Conservation (phyloP, 2,113 vertebrate genomes). For the Anser brachyrhynchus region DNA sequence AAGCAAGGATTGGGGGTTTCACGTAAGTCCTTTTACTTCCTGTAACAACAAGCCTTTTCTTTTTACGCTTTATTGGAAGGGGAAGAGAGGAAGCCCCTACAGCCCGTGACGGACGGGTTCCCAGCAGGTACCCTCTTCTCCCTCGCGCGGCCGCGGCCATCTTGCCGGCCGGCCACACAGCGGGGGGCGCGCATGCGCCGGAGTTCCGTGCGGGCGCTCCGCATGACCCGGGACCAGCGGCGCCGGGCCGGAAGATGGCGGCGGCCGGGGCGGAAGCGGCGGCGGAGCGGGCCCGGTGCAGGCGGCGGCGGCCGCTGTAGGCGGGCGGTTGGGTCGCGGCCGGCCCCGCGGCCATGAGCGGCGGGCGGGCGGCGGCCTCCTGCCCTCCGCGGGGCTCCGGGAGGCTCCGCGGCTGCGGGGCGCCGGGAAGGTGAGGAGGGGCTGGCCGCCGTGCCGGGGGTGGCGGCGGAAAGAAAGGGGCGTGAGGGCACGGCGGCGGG, state of each 20-base stretch:
- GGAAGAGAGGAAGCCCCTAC: no score
- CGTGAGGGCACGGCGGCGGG: background rate
- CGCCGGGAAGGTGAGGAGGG: constrained; percentile 1
- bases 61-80: no score
- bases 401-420: background rate
- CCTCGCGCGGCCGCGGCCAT: no score
- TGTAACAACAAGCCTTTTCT: no score
- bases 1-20: accelerated
- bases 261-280: background rate
- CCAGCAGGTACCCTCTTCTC: accelerated
- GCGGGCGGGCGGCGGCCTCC: background rate
- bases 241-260: accelerated
- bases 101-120: no score
- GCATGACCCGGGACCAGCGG: accelerated
- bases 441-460: accelerated
- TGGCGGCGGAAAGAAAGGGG: background rate
- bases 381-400: no score
- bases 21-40: accelerated
- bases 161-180: no score
- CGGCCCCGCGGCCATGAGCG: background rate
- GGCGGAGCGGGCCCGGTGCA: accelerated
- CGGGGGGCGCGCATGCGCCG: background rate
- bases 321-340: background rate
- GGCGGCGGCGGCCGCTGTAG: background rate
- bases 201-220: accelerated